Evolutionary conservation across 2,797 vertebrate genomes (phyloP).

Genomic region (Pangasius larnaudii): DNA sequence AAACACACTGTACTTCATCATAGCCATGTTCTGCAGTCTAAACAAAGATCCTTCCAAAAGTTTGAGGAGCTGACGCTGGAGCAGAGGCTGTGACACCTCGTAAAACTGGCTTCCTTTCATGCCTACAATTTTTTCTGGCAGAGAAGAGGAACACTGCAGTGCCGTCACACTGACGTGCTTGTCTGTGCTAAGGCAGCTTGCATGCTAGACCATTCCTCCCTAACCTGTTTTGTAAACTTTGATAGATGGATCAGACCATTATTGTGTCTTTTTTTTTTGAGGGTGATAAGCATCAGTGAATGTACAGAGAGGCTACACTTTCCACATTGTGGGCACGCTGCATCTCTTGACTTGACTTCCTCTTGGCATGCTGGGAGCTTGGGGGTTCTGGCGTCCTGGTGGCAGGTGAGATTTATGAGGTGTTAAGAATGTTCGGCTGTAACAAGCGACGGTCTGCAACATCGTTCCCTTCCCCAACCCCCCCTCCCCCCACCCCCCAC

Average conservation of each 20-base stretch:
- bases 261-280: conserved; percentile 11
- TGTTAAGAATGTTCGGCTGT: conserved; percentile 73
- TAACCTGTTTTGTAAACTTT: neutral
- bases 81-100: conserved; percentile 8
- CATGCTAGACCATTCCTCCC: neutral
- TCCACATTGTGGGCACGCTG: conserved; percentile 25
- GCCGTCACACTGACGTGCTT: conserved; percentile 13
- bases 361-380: conserved; percentile 36
- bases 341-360: conserved; percentile 50
- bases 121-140: conserved; percentile 1
- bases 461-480: conserved; percentile 48
- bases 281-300: neutral
- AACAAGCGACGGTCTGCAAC: conserved; percentile 62
- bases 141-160: neutral
- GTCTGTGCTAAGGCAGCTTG: neutral
- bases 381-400: conserved; percentile 46
- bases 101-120: conserved; percentile 32
- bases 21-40: neutral
- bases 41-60: conserved; percentile 21
- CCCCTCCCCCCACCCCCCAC: conserved; percentile 30
- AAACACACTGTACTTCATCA: neutral
- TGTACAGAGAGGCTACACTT: conserved; percentile 16
- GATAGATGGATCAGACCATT: neutral
- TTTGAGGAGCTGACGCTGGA: neutral
- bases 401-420: conserved; percentile 78